phyloP scores from a whole-genome alignment of 1,140 invertebrate genomes.

The Armadillidium nasatum region DNA sequence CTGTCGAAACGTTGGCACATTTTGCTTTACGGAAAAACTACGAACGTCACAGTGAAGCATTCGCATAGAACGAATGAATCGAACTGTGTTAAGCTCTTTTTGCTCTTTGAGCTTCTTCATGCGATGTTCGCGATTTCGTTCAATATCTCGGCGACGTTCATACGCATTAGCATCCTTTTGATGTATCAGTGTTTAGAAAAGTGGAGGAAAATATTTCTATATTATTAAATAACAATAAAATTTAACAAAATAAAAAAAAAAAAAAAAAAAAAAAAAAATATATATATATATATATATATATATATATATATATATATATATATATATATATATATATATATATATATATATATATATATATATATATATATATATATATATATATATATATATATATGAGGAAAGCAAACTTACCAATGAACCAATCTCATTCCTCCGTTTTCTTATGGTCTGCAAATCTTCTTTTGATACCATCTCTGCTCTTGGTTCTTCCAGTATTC shows the following conservation, averaged over 20 bases:
- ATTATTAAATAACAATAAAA: no score
- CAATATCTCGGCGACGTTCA: constrained; percentile 62
- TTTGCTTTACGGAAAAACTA: constrained; percentile 3
- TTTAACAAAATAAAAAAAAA: no score
- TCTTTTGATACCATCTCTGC: not conserved
- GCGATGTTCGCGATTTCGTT: constrained; percentile 61
- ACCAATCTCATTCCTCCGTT: not conserved
- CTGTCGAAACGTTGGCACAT: constrained; percentile 25
- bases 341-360: no score
- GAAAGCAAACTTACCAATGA: not conserved
- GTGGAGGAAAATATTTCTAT: no score
- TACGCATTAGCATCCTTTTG: constrained; percentile 37
- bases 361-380: not conserved
- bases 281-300: no score
- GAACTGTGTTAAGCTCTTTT: constrained; percentile 63
- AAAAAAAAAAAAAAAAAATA: no score
- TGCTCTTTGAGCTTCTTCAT: constrained; percentile 62
- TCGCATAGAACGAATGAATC: constrained; percentile 71
- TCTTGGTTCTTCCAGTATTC: not conserved
- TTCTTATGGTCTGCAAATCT: not conserved
- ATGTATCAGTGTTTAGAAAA: not conserved
- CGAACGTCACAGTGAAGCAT: constrained; percentile 59
- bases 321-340: no score
- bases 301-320: no score
- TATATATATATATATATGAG: constrained; percentile 1